phyloP scores from a whole-genome alignment of 2,888 invertebrate species.

The Lasioglossum pauxillum region DNA sequence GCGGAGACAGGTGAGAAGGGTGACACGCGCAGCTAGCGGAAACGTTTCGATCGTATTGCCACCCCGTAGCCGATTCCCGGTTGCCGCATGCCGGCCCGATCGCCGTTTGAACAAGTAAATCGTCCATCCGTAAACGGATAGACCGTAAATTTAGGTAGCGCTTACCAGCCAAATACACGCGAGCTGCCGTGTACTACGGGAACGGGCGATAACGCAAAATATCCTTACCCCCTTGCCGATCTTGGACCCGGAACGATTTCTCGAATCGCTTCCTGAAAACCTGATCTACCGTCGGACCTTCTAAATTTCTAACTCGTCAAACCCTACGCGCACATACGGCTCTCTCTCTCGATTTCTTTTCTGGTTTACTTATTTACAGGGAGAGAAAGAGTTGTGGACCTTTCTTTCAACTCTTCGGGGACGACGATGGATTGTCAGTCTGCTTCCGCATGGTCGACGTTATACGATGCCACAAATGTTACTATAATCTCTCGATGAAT shows the following conservation, averaged over 20 bases:
- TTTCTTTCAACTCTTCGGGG: too few species aligned
- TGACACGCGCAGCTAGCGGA: neutral
- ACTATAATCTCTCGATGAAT: too few species aligned
- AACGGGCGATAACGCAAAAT: neutral
- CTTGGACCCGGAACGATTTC: neutral
- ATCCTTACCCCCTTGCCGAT: neutral
- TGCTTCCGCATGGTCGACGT: too few species aligned
- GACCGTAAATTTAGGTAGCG: neutral
- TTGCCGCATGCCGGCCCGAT: neutral
- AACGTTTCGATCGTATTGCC: conserved; percentile 7
- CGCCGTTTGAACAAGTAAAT: conserved; percentile 16
- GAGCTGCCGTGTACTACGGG: neutral
- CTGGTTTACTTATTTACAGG: too few species aligned
- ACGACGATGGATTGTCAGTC: too few species aligned
- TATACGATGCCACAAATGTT: too few species aligned
- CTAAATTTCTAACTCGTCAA: neutral
- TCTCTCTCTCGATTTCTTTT: neutral
- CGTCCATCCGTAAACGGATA: neutral
- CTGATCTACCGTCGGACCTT: neutral
- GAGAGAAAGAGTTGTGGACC: too few species aligned
- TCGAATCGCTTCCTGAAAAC: neutral
- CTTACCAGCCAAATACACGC: neutral
- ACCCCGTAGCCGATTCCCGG: neutral
- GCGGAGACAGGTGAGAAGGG: conserved; percentile 21
- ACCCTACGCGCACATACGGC: too few species aligned